phyloP scores from a whole-genome alignment of 2,797 vertebrate species.

The Scolopax bukidnonensis region DNA sequence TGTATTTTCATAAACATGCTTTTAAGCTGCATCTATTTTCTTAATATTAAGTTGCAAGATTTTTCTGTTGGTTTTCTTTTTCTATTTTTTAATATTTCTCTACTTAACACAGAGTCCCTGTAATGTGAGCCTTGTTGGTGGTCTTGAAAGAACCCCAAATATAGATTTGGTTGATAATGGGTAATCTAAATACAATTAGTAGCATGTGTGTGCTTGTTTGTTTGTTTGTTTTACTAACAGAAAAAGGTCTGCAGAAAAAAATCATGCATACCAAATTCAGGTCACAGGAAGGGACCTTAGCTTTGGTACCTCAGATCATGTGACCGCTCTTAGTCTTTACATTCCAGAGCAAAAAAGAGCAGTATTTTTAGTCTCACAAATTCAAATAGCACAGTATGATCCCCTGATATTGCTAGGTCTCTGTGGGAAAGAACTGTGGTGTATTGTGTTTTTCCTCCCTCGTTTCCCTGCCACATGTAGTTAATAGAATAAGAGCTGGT shows the following conservation, averaged over 20 bases:
- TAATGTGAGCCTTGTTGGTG: slow-evolving; percentile 82
- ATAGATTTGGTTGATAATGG: slow-evolving; percentile 79
- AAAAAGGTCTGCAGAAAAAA: slow-evolving; percentile 73
- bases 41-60: background rate
- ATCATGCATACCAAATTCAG: slow-evolving; percentile 52
- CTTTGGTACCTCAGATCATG: slow-evolving; percentile 35
- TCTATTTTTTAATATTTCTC: background rate
- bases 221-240: slow-evolving; percentile 61
- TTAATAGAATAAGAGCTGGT: background rate
- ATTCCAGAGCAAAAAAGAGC: slow-evolving; percentile 48
- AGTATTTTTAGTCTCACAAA: slow-evolving; percentile 60
- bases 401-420: slow-evolving; percentile 1
- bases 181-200: slow-evolving; percentile 93
- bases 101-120: slow-evolving; percentile 41
- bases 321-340: slow-evolving; percentile 16
- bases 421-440: background rate
- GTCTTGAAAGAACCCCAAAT: slow-evolving; percentile 89
- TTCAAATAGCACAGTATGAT: slow-evolving; percentile 53
- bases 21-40: slow-evolving; percentile 23
- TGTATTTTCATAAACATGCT: background rate
- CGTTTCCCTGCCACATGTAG: slow-evolving; percentile 26
- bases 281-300: slow-evolving; percentile 34
- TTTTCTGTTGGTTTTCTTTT: background rate
- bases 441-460: slow-evolving; percentile 14
- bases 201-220: slow-evolving; percentile 77